Evolutionary conservation across 2,888 invertebrate genomes (phyloP).

Genomic region (Atethmia centrago): DNA sequence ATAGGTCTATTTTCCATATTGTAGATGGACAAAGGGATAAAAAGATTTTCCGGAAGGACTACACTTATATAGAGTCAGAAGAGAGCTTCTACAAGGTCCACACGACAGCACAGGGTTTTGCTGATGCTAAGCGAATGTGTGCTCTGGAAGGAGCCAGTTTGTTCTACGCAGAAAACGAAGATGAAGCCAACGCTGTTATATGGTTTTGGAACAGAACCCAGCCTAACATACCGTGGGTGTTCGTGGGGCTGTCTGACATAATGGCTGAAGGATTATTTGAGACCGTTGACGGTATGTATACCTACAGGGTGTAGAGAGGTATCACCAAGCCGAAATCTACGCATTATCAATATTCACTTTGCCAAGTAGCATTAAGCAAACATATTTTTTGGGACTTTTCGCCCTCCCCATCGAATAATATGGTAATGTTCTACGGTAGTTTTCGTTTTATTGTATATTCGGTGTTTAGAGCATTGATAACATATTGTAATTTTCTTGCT

Average conservation of each 20-base stretch:
- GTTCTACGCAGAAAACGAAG: slow-evolving; percentile 77
- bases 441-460: too few relatives aligned
- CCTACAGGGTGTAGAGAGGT: background rate
- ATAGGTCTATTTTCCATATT: background rate
- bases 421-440: too few relatives aligned
- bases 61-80: slow-evolving; percentile 73
- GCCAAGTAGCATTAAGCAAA: background rate
- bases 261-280: slow-evolving; percentile 24
- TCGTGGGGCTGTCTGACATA: slow-evolving; percentile 74
- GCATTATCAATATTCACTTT: background rate
- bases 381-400: too few relatives aligned
- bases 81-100: slow-evolving; percentile 83
- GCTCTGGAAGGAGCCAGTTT: slow-evolving; percentile 77
- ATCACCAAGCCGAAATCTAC: too few relatives aligned
- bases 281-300: slow-evolving; percentile 29
- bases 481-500: too few relatives aligned
- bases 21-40: slow-evolving; percentile 75
- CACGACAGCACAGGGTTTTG: slow-evolving; percentile 75
- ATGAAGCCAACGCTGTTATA: slow-evolving; percentile 73
- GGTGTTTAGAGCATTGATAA: too few relatives aligned
- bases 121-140: slow-evolving; percentile 76
- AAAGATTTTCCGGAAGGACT: slow-evolving; percentile 81
- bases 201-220: slow-evolving; percentile 71
- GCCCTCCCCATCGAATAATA: too few relatives aligned
- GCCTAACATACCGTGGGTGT: slow-evolving; percentile 62